phyloP scores from a whole-genome alignment of 2,113 vertebrate species.

The Acrocephalus arundinaceus region DNA sequence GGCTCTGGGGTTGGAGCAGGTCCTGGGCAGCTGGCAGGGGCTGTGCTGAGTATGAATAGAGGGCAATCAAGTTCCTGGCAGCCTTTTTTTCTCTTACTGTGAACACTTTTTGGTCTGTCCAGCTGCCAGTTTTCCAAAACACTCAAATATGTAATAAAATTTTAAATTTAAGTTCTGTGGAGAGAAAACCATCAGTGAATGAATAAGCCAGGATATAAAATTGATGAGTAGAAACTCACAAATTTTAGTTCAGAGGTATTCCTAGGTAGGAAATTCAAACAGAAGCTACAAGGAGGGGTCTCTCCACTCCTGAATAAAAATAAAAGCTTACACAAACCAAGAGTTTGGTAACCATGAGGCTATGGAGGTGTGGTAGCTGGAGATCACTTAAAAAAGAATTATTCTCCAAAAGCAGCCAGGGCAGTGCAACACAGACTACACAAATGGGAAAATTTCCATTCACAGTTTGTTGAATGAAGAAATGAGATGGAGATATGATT shows the following conservation, averaged over 20 bases:
- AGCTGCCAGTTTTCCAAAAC: background rate
- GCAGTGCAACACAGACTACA: rapidly evolving
- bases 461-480: background rate
- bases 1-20: background rate
- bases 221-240: background rate
- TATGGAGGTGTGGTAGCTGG: background rate
- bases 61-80: background rate
- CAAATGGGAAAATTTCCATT: background rate
- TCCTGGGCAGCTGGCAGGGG: background rate
- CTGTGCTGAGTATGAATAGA: background rate
- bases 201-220: background rate
- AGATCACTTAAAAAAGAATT: background rate
- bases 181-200: background rate
- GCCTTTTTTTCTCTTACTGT: background rate
- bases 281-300: background rate
- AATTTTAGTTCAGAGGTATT: background rate
- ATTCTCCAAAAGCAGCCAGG: background rate
- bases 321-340: background rate
- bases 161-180: background rate
- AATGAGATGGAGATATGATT: background rate
- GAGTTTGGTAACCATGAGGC: background rate
- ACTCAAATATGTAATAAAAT: background rate
- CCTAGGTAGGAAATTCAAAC: background rate
- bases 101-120: background rate
- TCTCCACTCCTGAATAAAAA: background rate